These are phyloP conservation scores for Drosophila emarginata DNA, from an alignment of 2,888 invertebrate genomes.

Conservation along the genomic window DNA sequence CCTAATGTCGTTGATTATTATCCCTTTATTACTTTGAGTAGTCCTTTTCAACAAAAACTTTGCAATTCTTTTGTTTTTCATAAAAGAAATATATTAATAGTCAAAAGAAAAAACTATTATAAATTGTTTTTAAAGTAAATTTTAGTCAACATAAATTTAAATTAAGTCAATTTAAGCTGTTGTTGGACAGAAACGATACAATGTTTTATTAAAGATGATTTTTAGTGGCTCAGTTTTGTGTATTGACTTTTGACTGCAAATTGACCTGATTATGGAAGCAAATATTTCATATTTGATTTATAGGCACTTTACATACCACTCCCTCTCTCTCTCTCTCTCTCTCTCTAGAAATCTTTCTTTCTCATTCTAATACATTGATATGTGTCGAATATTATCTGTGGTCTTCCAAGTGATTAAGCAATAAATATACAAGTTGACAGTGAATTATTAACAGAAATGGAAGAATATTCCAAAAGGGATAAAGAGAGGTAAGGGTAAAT, in stretches of 20 bases:
- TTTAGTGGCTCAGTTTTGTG: background rate
- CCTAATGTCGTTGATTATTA: too few relatives aligned
- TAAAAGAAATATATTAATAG: too few relatives aligned
- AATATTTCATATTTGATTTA: slow-evolving; percentile 58
- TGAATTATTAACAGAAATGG: slow-evolving; percentile 60
- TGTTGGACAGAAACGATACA: background rate
- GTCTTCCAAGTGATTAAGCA: slow-evolving; percentile 75
- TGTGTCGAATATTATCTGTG: slow-evolving; percentile 57
- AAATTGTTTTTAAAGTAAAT: too few relatives aligned
- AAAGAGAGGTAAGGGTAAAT: slow-evolving; percentile 5
- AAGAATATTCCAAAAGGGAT: slow-evolving; percentile 1
- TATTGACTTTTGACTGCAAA: slow-evolving; percentile 35
- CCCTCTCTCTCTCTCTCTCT: background rate
- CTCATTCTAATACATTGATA: slow-evolving; percentile 12
- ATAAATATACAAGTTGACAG: slow-evolving; percentile 69
- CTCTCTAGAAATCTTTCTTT: background rate
- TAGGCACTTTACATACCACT: slow-evolving; percentile 20
- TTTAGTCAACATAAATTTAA: too few relatives aligned
- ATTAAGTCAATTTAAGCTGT: background rate
- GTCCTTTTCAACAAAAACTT: too few relatives aligned
- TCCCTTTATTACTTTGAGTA: too few relatives aligned
- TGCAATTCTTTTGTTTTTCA: too few relatives aligned
- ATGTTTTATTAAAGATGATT: background rate
- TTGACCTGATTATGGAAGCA: slow-evolving; percentile 35
- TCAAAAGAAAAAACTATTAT: too few relatives aligned